Conservation (phyloP, 2,888 invertebrate genomes). For the Eilema griseolum region DNA sequence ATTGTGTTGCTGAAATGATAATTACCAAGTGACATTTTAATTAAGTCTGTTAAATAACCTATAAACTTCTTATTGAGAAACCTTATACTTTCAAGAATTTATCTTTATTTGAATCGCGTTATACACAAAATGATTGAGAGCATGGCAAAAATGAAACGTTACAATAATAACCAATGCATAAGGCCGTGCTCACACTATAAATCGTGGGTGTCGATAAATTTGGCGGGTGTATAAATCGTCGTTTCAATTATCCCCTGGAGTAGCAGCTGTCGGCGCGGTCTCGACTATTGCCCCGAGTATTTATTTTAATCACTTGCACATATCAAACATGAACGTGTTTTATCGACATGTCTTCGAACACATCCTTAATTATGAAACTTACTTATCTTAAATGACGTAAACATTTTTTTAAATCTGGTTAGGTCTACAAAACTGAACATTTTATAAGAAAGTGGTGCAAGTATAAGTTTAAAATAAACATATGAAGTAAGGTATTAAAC, state of each 20-base stretch:
- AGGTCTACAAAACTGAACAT: not conserved
- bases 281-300: slow-evolving; percentile 76
- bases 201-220: slow-evolving; percentile 83
- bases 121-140: slow-evolving; percentile 45
- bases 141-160: slow-evolving; percentile 60
- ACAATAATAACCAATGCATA: slow-evolving; percentile 58
- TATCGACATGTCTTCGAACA: slow-evolving; percentile 69
- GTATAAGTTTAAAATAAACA: not conserved
- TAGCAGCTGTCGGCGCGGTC: slow-evolving; percentile 79
- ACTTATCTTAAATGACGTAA: slow-evolving; percentile 27
- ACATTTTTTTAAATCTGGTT: slow-evolving; percentile 25
- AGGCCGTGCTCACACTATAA: slow-evolving; percentile 68
- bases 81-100: slow-evolving; percentile 37
- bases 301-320: slow-evolving; percentile 82
- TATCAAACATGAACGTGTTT: slow-evolving; percentile 67
- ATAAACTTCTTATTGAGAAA: slow-evolving; percentile 47
- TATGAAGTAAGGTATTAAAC: too few relatives aligned
- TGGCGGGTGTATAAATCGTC: slow-evolving; percentile 83
- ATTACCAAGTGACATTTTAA: slow-evolving; percentile 61
- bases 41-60: slow-evolving; percentile 49
- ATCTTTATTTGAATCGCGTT: slow-evolving; percentile 51
- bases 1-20: slow-evolving; percentile 58
- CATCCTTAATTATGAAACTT: slow-evolving; percentile 70
- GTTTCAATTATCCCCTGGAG: slow-evolving; percentile 83
- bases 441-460: not conserved